These are phyloP conservation scores for Drosophila sulfurigaster DNA, from an alignment of 1,140 invertebrate genomes.

Conservation along the genomic window DNA sequence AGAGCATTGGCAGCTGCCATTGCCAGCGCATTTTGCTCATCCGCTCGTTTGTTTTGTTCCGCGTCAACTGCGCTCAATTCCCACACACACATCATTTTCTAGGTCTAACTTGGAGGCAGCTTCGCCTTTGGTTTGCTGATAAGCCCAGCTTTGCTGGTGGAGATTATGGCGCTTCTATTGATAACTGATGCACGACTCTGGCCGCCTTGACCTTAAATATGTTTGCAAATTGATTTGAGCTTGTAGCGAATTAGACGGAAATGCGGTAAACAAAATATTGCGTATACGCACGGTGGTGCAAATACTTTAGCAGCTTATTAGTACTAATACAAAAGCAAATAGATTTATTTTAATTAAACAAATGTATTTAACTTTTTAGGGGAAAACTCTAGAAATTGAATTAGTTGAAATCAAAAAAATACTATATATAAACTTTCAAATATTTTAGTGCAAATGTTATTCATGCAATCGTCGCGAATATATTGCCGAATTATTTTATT, in stretches of 20 bases:
- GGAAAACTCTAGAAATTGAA: too few relatives aligned
- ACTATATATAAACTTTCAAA: too few relatives aligned
- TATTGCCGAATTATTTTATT: too few relatives aligned
- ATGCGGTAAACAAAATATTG: conserved; percentile 32
- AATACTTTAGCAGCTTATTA: not conserved
- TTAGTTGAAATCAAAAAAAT: too few relatives aligned
- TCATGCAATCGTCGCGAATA: too few relatives aligned
- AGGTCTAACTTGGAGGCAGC: conserved; percentile 2
- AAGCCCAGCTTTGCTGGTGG: conserved; percentile 37
- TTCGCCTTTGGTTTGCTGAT: conserved; percentile 43
- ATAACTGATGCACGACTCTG: conserved; percentile 15
- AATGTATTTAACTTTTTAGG: too few relatives aligned
- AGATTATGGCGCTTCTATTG: conserved; percentile 34
- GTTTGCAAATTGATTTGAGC: conserved; percentile 28
- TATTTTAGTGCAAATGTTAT: too few relatives aligned
- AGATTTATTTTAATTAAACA: too few relatives aligned
- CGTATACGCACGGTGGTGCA: conserved; percentile 50
- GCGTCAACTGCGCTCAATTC: conserved; percentile 61
- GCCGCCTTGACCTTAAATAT: conserved; percentile 67
- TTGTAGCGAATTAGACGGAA: conserved; percentile 8
- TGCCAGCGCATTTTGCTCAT: conserved; percentile 50
- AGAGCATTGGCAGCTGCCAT: conserved; percentile 40
- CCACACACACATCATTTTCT: conserved; percentile 9
- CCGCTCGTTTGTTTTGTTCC: conserved; percentile 57
- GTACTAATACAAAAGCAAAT: not conserved